phyloP scores from a whole-genome alignment of 1,140 invertebrate genomes.

The Macrobrachium nipponense region DNA sequence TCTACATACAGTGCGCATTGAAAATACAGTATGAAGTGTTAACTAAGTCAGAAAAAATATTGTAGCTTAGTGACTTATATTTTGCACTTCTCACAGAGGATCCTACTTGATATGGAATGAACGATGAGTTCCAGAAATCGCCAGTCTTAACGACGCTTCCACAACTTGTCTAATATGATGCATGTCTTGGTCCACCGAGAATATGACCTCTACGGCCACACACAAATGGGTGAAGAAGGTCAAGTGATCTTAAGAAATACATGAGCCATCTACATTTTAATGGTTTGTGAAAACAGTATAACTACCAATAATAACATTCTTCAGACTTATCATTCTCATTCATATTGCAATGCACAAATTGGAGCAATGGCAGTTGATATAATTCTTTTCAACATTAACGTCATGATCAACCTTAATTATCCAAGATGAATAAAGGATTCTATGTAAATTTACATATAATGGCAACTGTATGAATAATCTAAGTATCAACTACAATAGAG shows the following conservation, averaged over 20 bases:
- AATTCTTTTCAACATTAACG: not conserved
- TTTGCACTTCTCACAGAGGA: not conserved
- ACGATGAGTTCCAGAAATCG: constrained; percentile 29
- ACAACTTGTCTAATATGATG: constrained; percentile 44
- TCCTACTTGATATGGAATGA: constrained; percentile 23
- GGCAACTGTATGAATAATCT: too few relatives aligned
- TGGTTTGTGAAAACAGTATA: constrained; percentile 43
- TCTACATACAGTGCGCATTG: not conserved
- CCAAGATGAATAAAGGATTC: not conserved
- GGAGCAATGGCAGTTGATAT: not conserved
- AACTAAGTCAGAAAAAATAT: not conserved
- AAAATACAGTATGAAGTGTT: not conserved
- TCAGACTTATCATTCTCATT: constrained; percentile 2
- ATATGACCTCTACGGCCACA: constrained; percentile 40
- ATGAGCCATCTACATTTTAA: constrained; percentile 37
- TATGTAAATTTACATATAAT: constrained; percentile 23
- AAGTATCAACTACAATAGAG: too few relatives aligned
- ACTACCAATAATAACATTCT: constrained; percentile 13
- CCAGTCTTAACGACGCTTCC: constrained; percentile 8
- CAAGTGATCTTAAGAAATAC: constrained; percentile 34
- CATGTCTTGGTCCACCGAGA: constrained; percentile 54
- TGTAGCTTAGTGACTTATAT: not conserved
- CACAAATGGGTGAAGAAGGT: constrained; percentile 53
- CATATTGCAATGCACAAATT: not conserved
- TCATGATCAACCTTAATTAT: not conserved